Evolutionary conservation across 2,797 vertebrate species (phyloP).

Genomic region (Lepilemur septentrionalis): DNA sequence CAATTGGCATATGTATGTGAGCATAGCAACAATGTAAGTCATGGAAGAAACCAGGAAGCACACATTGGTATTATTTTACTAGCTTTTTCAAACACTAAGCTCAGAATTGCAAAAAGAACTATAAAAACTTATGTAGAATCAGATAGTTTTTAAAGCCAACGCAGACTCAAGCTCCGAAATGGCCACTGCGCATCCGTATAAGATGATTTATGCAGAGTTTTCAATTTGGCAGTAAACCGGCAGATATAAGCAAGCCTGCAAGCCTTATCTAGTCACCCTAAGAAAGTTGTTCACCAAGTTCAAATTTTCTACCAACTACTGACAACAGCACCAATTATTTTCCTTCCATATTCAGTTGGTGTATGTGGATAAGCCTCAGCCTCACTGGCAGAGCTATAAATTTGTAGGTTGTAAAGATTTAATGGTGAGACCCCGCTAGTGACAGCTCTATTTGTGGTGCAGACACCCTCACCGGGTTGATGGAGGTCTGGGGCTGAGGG

Average conservation of each 20-base stretch:
- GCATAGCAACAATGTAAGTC: neutral
- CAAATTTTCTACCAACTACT: conserved; percentile 73
- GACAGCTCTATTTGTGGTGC: conserved; percentile 70
- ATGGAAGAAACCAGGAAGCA: neutral
- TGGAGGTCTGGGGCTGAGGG: conserved; percentile 58
- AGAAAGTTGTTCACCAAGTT: conserved; percentile 71
- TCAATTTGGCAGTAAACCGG: conserved; percentile 67
- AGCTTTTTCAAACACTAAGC: neutral
- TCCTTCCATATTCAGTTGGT: conserved; percentile 69
- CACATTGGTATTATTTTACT: neutral
- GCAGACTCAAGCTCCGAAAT: neutral
- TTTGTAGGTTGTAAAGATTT: conserved; percentile 77
- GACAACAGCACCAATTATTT: conserved; percentile 69
- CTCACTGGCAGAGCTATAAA: conserved; percentile 63
- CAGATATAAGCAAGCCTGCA: conserved; percentile 63
- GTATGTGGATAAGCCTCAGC: neutral
- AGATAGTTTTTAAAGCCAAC: neutral
- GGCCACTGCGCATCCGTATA: conserved; percentile 41
- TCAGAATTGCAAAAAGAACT: neutral
- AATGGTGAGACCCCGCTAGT: conserved; percentile 32
- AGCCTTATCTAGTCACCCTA: conserved; percentile 55
- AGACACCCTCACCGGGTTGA: conserved; percentile 49
- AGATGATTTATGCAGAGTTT: conserved; percentile 66
- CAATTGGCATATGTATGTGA: neutral
- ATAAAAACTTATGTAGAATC: neutral